Percentiles rank a stretch among this genome's conserved stretches.
Evolutionary conservation across 2,113 vertebrate genomes (phyloP).

Genomic region (Gobiocypris rarus): DNA sequence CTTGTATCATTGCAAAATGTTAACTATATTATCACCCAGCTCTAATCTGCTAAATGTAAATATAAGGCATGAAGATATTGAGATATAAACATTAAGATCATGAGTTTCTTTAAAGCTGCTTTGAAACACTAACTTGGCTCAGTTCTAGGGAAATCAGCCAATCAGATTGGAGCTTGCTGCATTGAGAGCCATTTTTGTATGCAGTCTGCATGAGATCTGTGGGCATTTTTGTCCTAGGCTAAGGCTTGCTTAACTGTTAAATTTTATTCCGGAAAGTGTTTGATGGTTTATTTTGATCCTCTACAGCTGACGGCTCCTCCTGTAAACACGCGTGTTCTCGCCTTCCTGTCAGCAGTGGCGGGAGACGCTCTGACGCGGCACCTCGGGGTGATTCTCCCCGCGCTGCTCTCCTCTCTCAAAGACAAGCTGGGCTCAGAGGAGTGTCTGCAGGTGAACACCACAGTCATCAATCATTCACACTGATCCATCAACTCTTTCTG

Average conservation of each 20-base stretch:
- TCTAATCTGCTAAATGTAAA: too few species aligned
- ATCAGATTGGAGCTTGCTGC: background rate
- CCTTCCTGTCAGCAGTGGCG: constrained; percentile 95
- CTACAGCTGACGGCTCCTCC: constrained; percentile 88
- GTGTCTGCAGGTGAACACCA: constrained; percentile 80
- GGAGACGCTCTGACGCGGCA: constrained; percentile 95
- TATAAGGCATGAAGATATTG: too few species aligned
- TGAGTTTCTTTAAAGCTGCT: too few species aligned
- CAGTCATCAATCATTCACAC: background rate
- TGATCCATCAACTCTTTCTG: background rate
- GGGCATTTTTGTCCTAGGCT: too few species aligned
- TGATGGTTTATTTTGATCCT: background rate
- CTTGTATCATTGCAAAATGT: too few species aligned
- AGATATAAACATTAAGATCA: too few species aligned
- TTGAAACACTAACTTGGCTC: too few species aligned
- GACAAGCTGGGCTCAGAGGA: constrained; percentile 88
- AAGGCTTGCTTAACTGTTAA: background rate
- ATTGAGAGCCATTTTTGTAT: too few species aligned
- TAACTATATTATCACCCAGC: too few species aligned
- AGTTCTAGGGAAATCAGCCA: background rate
- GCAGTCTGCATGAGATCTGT: too few species aligned
- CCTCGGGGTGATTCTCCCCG: constrained; percentile 92
- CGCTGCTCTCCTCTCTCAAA: constrained; percentile 91
- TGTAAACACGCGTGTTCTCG: constrained; percentile 93
- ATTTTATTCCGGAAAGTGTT: background rate